phyloP scores from a whole-genome alignment of 37 sponge, comb jelly and placozoan genomes.

The Theonella swinhoei region DNA sequence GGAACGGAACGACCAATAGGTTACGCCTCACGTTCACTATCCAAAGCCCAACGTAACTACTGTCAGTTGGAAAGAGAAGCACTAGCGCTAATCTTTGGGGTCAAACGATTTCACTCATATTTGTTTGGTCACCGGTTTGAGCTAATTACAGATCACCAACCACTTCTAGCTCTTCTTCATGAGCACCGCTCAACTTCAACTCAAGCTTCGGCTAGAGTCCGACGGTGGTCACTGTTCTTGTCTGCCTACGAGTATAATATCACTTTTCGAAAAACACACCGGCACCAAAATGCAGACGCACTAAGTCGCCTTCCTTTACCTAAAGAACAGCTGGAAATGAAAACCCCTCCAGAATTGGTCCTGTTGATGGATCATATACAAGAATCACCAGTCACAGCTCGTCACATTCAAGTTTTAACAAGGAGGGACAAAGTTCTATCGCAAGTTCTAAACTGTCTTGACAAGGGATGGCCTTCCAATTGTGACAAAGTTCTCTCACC shows the following conservation, averaged over 20 bases:
- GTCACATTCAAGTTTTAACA: constrained; percentile 5
- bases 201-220: constrained; percentile 30
- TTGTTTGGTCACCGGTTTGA: constrained; percentile 1
- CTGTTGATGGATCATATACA: constrained; percentile 8
- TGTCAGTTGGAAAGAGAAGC: constrained; percentile 1
- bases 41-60: background rate
- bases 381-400: constrained; percentile 23
- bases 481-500: constrained; percentile 5
- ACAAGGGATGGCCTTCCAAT: constrained; percentile 10
- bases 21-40: constrained; percentile 10
- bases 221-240: constrained; percentile 15
- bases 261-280: background rate
- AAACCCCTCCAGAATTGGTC: constrained; percentile 13
- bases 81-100: constrained; percentile 2
- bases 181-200: constrained; percentile 14
- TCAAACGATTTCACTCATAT: background rate
- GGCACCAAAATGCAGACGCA: constrained; percentile 31
- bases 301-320: constrained; percentile 21
- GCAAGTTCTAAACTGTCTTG: constrained; percentile 6
- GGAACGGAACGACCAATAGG: constrained; percentile 3
- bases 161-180: constrained; percentile 16
- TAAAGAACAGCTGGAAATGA: background rate
- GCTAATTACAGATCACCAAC: constrained; percentile 22
- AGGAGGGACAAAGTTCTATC: constrained; percentile 4
- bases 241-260: constrained; percentile 27